Evolutionary conservation across 2,888 invertebrate species (phyloP).

Genomic region (Lasioglossum villosulum): DNA sequence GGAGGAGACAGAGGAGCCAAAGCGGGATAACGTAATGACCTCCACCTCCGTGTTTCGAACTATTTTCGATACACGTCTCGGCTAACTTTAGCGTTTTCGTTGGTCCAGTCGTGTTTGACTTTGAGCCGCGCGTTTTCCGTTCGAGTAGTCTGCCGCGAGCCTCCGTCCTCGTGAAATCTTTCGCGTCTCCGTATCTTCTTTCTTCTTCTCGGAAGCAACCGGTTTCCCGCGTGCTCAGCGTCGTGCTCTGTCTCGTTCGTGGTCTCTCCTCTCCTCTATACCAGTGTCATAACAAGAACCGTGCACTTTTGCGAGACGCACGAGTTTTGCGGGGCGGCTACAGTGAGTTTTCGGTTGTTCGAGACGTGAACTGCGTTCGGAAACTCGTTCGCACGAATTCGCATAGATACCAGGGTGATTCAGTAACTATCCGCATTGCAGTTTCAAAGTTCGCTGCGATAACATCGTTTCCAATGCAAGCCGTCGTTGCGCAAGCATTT

Average conservation of each 20-base stretch:
- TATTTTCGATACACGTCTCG: constrained; percentile 79
- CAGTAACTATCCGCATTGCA: not conserved
- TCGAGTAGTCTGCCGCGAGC: constrained; percentile 9
- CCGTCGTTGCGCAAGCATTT: not conserved
- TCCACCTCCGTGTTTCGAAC: constrained; percentile 81
- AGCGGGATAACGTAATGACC: constrained; percentile 77
- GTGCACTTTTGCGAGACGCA: not conserved
- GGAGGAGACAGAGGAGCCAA: constrained; percentile 18
- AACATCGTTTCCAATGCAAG: not conserved
- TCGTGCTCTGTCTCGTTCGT: not conserved
- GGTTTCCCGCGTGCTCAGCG: constrained; percentile 3
- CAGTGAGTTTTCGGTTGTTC: constrained; percentile 1
- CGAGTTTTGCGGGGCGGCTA: not conserved
- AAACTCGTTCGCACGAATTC: not conserved
- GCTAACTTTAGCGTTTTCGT: constrained; percentile 81
- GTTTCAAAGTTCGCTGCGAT: not conserved
- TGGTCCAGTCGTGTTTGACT: constrained; percentile 77
- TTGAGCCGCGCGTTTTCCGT: constrained; percentile 57
- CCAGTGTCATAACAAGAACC: not conserved
- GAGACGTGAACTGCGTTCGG: not conserved
- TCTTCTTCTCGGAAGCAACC: constrained; percentile 2
- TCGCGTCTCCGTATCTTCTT: not conserved
- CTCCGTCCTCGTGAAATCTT: constrained; percentile 1
- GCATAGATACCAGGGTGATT: not conserved
- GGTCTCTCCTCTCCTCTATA: not conserved